Base-by-base conservation (phyloP, 2,888 invertebrate genomes). In the Chalcis sispes region DNA sequence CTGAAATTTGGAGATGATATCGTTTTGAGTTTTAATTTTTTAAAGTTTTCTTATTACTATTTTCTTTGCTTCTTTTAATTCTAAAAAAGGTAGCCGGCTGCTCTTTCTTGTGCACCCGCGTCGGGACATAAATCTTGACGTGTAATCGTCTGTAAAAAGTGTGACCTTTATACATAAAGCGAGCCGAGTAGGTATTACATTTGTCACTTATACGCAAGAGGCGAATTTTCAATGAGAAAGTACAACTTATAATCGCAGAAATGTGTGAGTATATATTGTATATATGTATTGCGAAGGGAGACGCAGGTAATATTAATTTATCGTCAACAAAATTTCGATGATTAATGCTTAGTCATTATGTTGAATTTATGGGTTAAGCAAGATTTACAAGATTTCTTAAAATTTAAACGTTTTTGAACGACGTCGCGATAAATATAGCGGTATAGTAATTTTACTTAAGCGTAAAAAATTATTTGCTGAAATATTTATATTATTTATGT, bases 81-180 rank as follows among this genome's bases (percentile, higher is more conserved):
- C 10, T 2, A 18, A 4, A 1, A 32, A 10, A 7, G 32, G 10
- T 36, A n/a, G n/a, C 2, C 5, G 10, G 8, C 18, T 32, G 10
- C 27, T 58, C 40, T 23, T 42, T 36, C 32, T 62, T 42, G 40
- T n/a, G 25, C 10, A 15, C n/a, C n/a, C n/a, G n/a, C n/a, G n/a
- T n/a, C n/a, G 61, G 46, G 25, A 29, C 29, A 76, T 72, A 72
- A 76, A 76, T 72, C 75, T 72, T 54, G 46, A 23, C 25, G 54
- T 54, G 61, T 72, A 72, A 76, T 66, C 66, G 58, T 46, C 54
- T 10, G 27, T 59, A 61, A 72, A 65, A 66, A 66, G 61, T 66
- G 71, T 61, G 65, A 71, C 18, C 50, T 70, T 56, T 56, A 20
- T 29, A 20, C 46, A 20, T 42, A 32, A 10, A 32, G 58, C 27